Base-by-base conservation (phyloP, 2,888 invertebrate species). In the Archips xylosteana region DNA sequence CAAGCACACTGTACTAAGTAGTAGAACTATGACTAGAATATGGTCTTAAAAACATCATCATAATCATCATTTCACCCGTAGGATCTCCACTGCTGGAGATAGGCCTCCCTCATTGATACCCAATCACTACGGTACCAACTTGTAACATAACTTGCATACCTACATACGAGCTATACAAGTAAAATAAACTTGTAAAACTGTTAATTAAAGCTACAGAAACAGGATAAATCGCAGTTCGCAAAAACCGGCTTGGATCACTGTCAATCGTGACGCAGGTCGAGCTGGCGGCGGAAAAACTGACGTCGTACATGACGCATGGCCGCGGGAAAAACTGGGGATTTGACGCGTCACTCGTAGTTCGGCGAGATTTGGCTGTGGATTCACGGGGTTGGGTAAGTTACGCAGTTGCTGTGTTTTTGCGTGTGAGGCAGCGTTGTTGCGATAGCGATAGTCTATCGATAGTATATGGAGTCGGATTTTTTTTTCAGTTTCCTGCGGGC, bases 241-340 rank as follows among this genome's bases (percentile, higher is more conserved):
- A 70, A 74, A 74, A 65, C 68, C 47, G 51, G 59, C 49, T 59
- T 51, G 64, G 65, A 13, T 39, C 54, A 5, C 42, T 65, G 60
- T 65, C 74, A 74, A 74, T 61, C 65, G 59, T 73, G 73, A 73
- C 69, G 64, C 60, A 74, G 74, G 74, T 65, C 74, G 59, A 61
- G 69, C 64, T 63, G 60, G 51, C 49, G 32, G 64, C 54, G 62
- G 60, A 74, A 74, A 74, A 74, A 74, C 12, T 70, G 74, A 74
- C 74, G 60, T 32, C 57, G 12, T 57, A 74, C 74, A 74, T 70
- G 69, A 74, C 74, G 74, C 74, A 68, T 72, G 67, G 47, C 68
- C 67, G 51, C 62, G 69, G 68, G 60, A 70, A 68, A 54, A 67
- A 68, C 60, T 34, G 49, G 15, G 60, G 74, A 70, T 70, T 74